These are phyloP conservation scores for Nomada ruficornis DNA, from an alignment of 2,888 invertebrate genomes.

Conservation along the genomic window DNA sequence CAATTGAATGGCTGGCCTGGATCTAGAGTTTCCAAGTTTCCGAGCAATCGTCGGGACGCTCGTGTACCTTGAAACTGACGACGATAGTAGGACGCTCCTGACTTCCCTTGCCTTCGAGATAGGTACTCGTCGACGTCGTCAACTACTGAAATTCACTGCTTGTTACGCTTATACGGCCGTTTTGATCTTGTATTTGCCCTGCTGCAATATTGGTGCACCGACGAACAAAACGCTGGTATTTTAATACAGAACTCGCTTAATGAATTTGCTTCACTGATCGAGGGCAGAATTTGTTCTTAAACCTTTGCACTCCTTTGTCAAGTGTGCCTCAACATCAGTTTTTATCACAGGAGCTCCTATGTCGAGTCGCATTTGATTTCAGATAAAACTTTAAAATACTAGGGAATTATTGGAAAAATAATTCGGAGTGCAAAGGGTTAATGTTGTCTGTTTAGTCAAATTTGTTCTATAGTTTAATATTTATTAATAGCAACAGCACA, in stretches of 20 bases:
- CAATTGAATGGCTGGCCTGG: conserved; percentile 41
- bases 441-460: too few relatives aligned
- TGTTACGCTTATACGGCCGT: conserved; percentile 29
- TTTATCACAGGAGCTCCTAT: too few relatives aligned
- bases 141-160: conserved; percentile 22
- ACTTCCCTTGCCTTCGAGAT: conserved; percentile 27
- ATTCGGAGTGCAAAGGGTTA: too few relatives aligned
- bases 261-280: neutral
- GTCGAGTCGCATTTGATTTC: too few relatives aligned
- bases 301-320: too few relatives aligned
- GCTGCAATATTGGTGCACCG: neutral
- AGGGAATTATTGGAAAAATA: too few relatives aligned
- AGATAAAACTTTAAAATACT: too few relatives aligned
- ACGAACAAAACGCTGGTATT: neutral
- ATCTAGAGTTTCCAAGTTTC: conserved; percentile 35
- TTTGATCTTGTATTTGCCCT: neutral
- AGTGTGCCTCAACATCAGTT: too few relatives aligned
- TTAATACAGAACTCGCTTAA: neutral
- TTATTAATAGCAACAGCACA: too few relatives aligned
- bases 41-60: conserved; percentile 39
- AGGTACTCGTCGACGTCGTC: conserved; percentile 7
- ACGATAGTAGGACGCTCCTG: conserved; percentile 29
- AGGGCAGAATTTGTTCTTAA: too few relatives aligned
- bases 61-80: conserved; percentile 42
- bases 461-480: too few relatives aligned